These are phyloP conservation scores for Tursiops truncatus DNA, from an alignment of 2,113 vertebrate genomes.

Conservation along the genomic window DNA sequence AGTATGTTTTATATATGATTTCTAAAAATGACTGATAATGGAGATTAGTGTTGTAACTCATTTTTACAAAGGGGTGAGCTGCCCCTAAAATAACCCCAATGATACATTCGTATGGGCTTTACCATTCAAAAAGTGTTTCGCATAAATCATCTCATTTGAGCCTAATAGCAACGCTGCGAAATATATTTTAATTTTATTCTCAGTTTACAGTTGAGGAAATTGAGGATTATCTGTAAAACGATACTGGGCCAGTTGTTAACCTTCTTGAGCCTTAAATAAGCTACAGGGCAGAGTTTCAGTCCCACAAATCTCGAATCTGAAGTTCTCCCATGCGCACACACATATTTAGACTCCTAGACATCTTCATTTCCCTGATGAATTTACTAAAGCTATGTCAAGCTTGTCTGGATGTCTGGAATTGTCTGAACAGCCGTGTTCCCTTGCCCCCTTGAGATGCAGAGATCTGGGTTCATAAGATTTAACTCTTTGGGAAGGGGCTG, in stretches of 20 bases:
- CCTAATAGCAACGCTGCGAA: neutral
- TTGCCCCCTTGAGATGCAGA: neutral
- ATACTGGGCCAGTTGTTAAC: slow-evolving; percentile 65
- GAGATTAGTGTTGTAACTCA: neutral
- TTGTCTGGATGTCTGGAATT: slow-evolving; percentile 50
- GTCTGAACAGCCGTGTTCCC: slow-evolving; percentile 30
- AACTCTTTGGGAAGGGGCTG: neutral
- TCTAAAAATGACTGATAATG: neutral
- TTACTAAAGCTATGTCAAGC: slow-evolving; percentile 52
- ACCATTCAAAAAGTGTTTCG: neutral
- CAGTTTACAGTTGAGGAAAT: slow-evolving; percentile 69
- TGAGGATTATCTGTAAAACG: slow-evolving; percentile 67
- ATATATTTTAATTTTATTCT: slow-evolving; percentile 56
- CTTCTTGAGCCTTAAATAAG: slow-evolving; percentile 65
- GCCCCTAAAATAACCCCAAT: neutral
- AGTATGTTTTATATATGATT: neutral
- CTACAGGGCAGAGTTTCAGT: slow-evolving; percentile 34
- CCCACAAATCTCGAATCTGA: neutral
- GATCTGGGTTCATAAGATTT: neutral
- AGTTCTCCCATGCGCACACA: slow-evolving; percentile 16
- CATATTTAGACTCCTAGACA: slow-evolving; percentile 64
- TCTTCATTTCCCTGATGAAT: slow-evolving; percentile 50
- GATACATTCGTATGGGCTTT: neutral
- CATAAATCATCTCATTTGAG: neutral
- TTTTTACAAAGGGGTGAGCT: neutral